Evolutionary conservation across 2,113 vertebrate species (phyloP), one percentile per base, ranked within the genome.

Genomic region (Amphilophus citrinellus): DNA sequence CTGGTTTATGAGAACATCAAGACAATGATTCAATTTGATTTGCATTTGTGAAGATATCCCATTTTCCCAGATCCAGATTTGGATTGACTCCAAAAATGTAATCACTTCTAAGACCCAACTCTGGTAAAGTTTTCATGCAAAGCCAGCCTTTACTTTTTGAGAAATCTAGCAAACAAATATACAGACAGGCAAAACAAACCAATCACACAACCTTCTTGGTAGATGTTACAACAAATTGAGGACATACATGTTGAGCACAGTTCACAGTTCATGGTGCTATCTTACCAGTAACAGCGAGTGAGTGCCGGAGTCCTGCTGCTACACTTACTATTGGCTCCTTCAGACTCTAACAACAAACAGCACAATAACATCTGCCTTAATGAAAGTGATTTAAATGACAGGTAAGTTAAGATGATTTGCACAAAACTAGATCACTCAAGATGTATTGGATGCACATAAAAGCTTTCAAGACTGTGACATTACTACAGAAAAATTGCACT

Each of bases 261-360:
- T 37, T 80, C 5, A 82, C 1, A 15, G 2, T 37, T 80, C 61
- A 10, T 6, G 11, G 2, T 35, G 37, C 35, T 61, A 61, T 66
- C 86, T 82, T 90, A 98, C 98, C 96, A 93, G 97, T 97, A 68
- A 96, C 95, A 91, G 96, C 97, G 57, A 99, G 95, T 0, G 97
- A 95, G 79, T 99, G 98, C 92, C 98, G 96, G 76, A 99, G 95
- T 83, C 98, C 98, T 86, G 98, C 98, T 86, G 98, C 96, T 89
- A 98, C 63, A 91, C 90, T 89, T 59, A 97, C 84, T 66, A 97
- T 93, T 32, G 94, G 94, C 75, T 97, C 96, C 86, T 85, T 95
- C 44, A 98, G 87, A 87, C 91, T 87, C 98, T 99, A 88, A 62
- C 15, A 76, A 84, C 35, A 76, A 87, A 86, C 7, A 84, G 3